phyloP scores from a whole-genome alignment of 2,888 invertebrate genomes.

The Aporophyla nigra region DNA sequence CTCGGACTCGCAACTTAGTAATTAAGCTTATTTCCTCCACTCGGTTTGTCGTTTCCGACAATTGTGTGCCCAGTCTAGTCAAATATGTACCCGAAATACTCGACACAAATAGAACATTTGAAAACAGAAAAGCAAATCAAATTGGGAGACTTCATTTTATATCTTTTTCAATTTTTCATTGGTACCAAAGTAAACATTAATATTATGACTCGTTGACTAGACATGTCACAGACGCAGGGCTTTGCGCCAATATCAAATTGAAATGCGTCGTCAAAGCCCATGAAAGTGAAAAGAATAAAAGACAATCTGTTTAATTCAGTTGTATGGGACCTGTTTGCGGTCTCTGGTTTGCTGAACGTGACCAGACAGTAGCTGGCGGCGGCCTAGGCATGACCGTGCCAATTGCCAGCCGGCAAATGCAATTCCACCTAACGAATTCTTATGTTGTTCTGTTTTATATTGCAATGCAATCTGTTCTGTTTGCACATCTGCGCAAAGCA shows the following conservation, averaged over 20 bases:
- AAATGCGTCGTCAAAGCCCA: slow-evolving; percentile 77
- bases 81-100: slow-evolving; percentile 48
- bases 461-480: slow-evolving; percentile 56
- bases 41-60: slow-evolving; percentile 84
- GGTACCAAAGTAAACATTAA: slow-evolving; percentile 71
- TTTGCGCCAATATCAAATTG: slow-evolving; percentile 79
- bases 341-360: slow-evolving; percentile 89
- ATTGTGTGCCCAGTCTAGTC: slow-evolving; percentile 77
- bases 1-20: slow-evolving; percentile 86
- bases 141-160: slow-evolving; percentile 37
- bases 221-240: slow-evolving; percentile 80
- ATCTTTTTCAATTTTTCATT: slow-evolving; percentile 46
- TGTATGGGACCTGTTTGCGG: slow-evolving; percentile 85
- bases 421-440: slow-evolving; percentile 74
- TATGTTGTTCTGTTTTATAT: slow-evolving; percentile 56
- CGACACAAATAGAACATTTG: slow-evolving; percentile 5
- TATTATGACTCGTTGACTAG: slow-evolving; percentile 75
- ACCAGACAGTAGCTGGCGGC: slow-evolving; percentile 84
- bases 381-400: slow-evolving; percentile 80
- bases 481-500: slow-evolving; percentile 50
- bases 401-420: slow-evolving; percentile 76
- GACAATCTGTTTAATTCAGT: slow-evolving; percentile 81
- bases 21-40: slow-evolving; percentile 88
- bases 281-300: slow-evolving; percentile 83
- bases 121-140: slow-evolving; percentile 24